Conservation (phyloP, 2,888 invertebrate species). For the Idaea biselata region DNA sequence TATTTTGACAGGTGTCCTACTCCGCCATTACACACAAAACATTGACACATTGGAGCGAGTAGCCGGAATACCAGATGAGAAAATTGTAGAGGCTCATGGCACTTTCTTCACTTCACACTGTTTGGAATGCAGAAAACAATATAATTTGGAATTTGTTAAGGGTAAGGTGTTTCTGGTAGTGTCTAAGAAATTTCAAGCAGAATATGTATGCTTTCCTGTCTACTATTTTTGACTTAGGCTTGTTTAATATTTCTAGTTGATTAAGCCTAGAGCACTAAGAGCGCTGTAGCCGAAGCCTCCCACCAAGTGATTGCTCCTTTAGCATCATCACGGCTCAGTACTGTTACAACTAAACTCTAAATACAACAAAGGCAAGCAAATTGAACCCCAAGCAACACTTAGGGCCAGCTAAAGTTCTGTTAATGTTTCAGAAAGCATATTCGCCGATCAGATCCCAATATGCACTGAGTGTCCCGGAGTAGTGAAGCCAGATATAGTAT, state of each 20-base stretch:
- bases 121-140: conserved; percentile 86
- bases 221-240: too few species aligned
- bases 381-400: too few species aligned
- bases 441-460: conserved; percentile 86
- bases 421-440: conserved; percentile 81
- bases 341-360: too few species aligned
- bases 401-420: too few species aligned
- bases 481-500: conserved; percentile 97
- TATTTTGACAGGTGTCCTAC: conserved; percentile 71
- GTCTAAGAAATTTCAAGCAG: too few species aligned
- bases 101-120: conserved; percentile 95
- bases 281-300: too few species aligned
- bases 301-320: too few species aligned
- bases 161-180: conserved; percentile 60
- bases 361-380: too few species aligned
- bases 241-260: too few species aligned
- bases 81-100: conserved; percentile 96
- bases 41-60: conserved; percentile 95
- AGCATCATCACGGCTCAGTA: too few species aligned
- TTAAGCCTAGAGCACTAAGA: too few species aligned
- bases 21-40: conserved; percentile 93
- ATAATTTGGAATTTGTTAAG: conserved; percentile 92
- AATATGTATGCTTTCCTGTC: too few species aligned
- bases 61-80: conserved; percentile 90
- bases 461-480: conserved; percentile 89